Evolutionary conservation across 1,140 invertebrate genomes (phyloP), one percentile per base, ranked within the genome.

Genomic region (Pantala flavescens): DNA sequence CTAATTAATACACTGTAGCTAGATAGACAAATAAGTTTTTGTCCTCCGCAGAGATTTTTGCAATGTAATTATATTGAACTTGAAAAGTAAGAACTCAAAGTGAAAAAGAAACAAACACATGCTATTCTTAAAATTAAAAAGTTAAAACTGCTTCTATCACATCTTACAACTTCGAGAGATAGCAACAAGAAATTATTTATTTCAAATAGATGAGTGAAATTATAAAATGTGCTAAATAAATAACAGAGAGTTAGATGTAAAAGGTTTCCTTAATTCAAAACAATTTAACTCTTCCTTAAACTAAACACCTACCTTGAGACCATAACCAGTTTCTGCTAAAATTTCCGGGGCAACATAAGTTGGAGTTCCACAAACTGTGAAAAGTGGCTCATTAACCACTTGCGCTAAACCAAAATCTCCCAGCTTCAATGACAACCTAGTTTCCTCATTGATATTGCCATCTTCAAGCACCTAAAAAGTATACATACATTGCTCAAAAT

Each of bases 321-420:
- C 92, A 81, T 96, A 98, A 81, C 97, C 94, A 78, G 91, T 93
- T 87, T 99, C 97, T 14, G 94, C 89, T 14, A 99, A 85, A 77
- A 99, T 99, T 88, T 99, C 98, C 0, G 98, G 97, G 43, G 97
- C 96, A 23, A 99, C 97, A 82, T 99, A 99, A 0, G 97, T 99
- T 19, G 97, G 97, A 9, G 97, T 98, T 24, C 97, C 97, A 83
- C 97, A 99, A 70, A 99, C 94, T 14, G 95, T 96, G 80, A 90
- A 96, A 0, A 97, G 83, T 72, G 92, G 92, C 80, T 92, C 89
- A 72, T 87, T 90, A 7, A 98, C 94, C 82, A 96, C 90, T 82
- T 97, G 95, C 0, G 98, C 97, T 49, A 99, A 84, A 24, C 98
- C 98, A 87, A 99, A 99, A 84, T 99, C 98, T 24, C 92, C 97